Evolutionary conservation across 2,797 vertebrate species (phyloP).

Genomic region (Lepus oiostolus): DNA sequence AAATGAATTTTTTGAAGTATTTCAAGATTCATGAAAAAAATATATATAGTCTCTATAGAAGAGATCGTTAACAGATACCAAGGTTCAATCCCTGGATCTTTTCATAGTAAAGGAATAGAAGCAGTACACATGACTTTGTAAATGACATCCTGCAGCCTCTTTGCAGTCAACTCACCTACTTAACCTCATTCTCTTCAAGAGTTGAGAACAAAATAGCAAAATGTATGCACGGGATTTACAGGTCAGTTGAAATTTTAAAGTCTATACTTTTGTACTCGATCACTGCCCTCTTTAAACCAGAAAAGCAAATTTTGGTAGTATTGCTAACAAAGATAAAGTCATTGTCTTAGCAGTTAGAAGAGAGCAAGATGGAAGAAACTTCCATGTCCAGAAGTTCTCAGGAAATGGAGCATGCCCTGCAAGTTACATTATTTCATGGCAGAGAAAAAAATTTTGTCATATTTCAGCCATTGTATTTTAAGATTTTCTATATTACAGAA

Average conservation of each 20-base stretch:
- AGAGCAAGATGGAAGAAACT: background rate
- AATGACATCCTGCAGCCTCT: background rate
- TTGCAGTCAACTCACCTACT: background rate
- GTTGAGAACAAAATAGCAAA: background rate
- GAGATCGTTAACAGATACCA: background rate
- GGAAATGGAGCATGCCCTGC: background rate
- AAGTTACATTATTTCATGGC: background rate
- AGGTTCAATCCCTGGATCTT: background rate
- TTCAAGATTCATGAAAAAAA: background rate
- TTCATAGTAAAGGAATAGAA: background rate
- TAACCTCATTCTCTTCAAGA: background rate
- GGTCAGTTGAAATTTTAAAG: background rate
- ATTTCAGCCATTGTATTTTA: background rate
- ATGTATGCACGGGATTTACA: background rate
- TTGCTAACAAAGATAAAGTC: background rate
- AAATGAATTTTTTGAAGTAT: background rate
- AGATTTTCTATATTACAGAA: background rate
- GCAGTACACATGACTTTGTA: background rate
- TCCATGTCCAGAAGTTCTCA: background rate
- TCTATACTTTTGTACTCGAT: background rate
- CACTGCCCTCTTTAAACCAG: background rate
- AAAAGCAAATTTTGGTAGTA: background rate
- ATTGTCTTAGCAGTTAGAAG: background rate
- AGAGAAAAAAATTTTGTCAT: background rate
- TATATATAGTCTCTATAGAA: background rate